Percentiles rank a stretch among this genome's conserved stretches.
phyloP scores from a whole-genome alignment of 2,888 invertebrate species.

The Eupithecia pulchellata region DNA sequence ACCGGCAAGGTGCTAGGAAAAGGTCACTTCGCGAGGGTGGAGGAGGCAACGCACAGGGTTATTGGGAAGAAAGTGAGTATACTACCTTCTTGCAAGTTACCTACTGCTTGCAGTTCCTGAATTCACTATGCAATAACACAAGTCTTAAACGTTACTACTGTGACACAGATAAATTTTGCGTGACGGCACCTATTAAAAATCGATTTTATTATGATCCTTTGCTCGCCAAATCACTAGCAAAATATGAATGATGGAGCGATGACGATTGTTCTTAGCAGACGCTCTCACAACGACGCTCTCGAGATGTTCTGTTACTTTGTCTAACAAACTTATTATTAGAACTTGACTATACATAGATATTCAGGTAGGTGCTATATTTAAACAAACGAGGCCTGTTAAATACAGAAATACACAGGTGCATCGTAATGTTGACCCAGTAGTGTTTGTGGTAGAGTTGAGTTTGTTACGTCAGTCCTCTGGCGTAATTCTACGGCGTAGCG shows the following conservation, averaged over 20 bases:
- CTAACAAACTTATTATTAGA: background rate
- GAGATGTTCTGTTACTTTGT: background rate
- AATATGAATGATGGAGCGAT: background rate
- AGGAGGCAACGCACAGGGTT: slow-evolving; percentile 89
- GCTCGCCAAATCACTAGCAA: background rate
- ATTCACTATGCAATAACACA: background rate
- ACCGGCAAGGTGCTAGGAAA: slow-evolving; percentile 89
- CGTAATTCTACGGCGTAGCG: slow-evolving; percentile 3
- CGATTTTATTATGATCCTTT: background rate
- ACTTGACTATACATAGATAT: background rate
- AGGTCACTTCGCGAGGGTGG: slow-evolving; percentile 91
- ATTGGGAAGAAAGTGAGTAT: slow-evolving; percentile 88
- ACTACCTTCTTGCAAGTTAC: background rate
- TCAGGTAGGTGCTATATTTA: background rate
- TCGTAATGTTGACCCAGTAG: background rate
- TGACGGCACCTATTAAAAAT: background rate
- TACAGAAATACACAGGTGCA: background rate
- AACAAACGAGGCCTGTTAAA: background rate
- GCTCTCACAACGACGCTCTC: background rate
- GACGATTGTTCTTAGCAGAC: background rate
- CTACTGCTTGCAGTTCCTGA: background rate
- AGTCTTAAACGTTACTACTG: background rate
- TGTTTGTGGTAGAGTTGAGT: background rate
- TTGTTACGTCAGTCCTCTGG: background rate
- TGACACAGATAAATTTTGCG: background rate